Conservation (phyloP, 2,888 invertebrate genomes). For the Xylophagus ater region DNA sequence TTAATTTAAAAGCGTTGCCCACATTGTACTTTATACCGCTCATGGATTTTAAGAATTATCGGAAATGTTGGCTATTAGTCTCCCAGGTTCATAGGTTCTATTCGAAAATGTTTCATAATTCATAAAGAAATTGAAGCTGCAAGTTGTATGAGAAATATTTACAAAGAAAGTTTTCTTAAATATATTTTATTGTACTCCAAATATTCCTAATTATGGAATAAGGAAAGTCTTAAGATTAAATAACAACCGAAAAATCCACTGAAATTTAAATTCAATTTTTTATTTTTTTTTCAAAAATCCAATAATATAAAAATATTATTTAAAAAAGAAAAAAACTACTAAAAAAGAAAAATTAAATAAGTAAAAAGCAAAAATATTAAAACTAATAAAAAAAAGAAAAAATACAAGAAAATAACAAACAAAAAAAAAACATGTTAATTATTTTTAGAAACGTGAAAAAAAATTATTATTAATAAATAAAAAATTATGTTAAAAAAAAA, state of each 20-base stretch:
- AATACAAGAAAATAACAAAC: slow-evolving; percentile 10
- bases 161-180: not conserved
- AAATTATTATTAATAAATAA: slow-evolving; percentile 28
- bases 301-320: slow-evolving; percentile 16
- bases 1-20: no score
- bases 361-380: slow-evolving; percentile 17
- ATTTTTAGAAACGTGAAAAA: slow-evolving; percentile 22
- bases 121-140: no score
- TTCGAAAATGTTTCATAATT: no score
- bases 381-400: slow-evolving; percentile 13
- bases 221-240: no score
- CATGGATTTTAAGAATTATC: no score
- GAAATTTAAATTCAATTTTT: no score
- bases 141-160: slow-evolving; percentile 4
- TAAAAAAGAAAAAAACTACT: slow-evolving; percentile 14
- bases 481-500: slow-evolving; percentile 20
- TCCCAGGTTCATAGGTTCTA: no score
- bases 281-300: no score
- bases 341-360: slow-evolving; percentile 13
- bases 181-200: slow-evolving; percentile 5
- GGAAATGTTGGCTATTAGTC: no score
- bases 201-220: slow-evolving; percentile 1
- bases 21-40: no score
- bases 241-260: no score
- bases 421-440: slow-evolving; percentile 20